These are phyloP conservation scores for Alsophila aescularia DNA, from an alignment of 2,888 invertebrate species.

Conservation along the genomic window DNA sequence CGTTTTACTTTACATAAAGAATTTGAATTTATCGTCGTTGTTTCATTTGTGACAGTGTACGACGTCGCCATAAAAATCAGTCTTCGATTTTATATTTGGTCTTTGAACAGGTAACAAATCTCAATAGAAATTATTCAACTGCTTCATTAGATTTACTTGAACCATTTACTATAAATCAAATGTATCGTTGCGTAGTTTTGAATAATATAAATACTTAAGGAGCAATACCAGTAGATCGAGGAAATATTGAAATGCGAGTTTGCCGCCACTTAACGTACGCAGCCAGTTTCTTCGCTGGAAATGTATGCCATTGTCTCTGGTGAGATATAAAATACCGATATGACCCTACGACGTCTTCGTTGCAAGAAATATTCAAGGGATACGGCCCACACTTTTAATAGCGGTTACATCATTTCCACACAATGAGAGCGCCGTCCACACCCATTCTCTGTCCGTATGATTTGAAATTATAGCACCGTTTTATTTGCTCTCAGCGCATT, in stretches of 20 bases:
- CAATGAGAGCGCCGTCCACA: slow-evolving; percentile 84
- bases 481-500: slow-evolving; percentile 83
- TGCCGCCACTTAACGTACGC: slow-evolving; percentile 64
- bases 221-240: slow-evolving; percentile 50
- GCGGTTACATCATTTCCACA: slow-evolving; percentile 85
- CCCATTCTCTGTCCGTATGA: slow-evolving; percentile 85
- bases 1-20: slow-evolving; percentile 69
- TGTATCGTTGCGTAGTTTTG: slow-evolving; percentile 40
- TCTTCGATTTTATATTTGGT: slow-evolving; percentile 53
- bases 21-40: slow-evolving; percentile 69
- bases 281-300: slow-evolving; percentile 78
- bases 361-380: slow-evolving; percentile 84
- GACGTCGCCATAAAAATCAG: slow-evolving; percentile 60
- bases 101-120: slow-evolving; percentile 54
- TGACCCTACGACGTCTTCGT: slow-evolving; percentile 83
- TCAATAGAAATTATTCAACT: slow-evolving; percentile 43
- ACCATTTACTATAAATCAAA: slow-evolving; percentile 45
- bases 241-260: slow-evolving; percentile 68
- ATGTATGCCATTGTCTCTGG: slow-evolving; percentile 81
- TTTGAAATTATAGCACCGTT: slow-evolving; percentile 85
- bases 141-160: slow-evolving; percentile 47
- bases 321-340: slow-evolving; percentile 84
- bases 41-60: slow-evolving; percentile 64
- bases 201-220: slow-evolving; percentile 50
- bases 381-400: slow-evolving; percentile 84